Evolutionary conservation across 2,113 vertebrate genomes (phyloP).

Genomic region (Podarcis cretensis): DNA sequence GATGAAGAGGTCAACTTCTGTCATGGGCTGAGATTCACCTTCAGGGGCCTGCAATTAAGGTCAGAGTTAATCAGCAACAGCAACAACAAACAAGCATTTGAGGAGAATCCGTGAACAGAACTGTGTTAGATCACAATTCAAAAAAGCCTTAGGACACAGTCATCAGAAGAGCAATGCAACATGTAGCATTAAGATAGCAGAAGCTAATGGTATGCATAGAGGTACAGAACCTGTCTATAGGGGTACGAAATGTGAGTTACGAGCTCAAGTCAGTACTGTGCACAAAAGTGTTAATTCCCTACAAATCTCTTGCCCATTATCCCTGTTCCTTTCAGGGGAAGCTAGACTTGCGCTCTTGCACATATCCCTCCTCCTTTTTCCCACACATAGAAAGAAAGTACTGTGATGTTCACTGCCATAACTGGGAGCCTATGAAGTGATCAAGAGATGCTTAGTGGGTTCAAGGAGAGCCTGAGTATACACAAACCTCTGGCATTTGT

Average conservation of each 20-base stretch:
- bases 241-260: conserved; percentile 16
- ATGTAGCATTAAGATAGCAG: conserved; percentile 55
- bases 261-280: conserved; percentile 18
- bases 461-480: background rate
- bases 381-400: background rate
- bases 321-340: background rate
- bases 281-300: conserved; percentile 4
- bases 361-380: background rate
- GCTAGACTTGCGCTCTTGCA: background rate
- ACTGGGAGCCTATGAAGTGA: background rate
- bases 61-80: background rate
- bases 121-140: conserved; percentile 61
- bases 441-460: background rate
- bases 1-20: conserved; percentile 98
- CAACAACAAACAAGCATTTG: background rate
- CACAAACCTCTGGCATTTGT: background rate
- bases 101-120: background rate
- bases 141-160: conserved; percentile 64
- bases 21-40: conserved; percentile 91
- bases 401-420: background rate
- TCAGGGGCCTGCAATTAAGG: conserved; percentile 83
- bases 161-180: conserved; percentile 71
- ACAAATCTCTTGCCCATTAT: background rate
- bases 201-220: conserved; percentile 61
- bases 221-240: conserved; percentile 44